A percentile compares a stretch with the other conserved stretches of the same genome.
Evolutionary conservation across 1,140 invertebrate species (phyloP).

Genomic region (Lethrus apterus): DNA sequence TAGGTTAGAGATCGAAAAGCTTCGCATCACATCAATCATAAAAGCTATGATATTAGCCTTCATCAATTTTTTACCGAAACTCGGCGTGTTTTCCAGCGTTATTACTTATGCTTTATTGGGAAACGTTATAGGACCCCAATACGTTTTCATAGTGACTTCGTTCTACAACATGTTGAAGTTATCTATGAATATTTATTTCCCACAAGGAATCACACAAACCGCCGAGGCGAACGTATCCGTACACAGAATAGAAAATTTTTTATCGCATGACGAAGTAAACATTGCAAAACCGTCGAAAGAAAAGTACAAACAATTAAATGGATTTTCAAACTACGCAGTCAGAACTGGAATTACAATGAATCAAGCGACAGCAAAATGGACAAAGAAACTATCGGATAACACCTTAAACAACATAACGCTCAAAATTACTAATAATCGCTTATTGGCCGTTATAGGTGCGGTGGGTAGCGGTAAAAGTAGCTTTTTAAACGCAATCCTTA

Average conservation of each 20-base stretch:
- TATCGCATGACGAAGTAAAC: conserved; percentile 23
- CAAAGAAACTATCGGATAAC: conserved; percentile 43
- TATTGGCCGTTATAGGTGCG: conserved; percentile 70
- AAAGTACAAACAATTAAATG: conserved; percentile 6
- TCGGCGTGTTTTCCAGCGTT: conserved; percentile 70
- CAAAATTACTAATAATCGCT: conserved; percentile 51
- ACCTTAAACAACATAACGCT: conserved; percentile 56
- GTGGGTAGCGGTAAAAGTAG: conserved; percentile 79
- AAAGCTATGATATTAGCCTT: conserved; percentile 64
- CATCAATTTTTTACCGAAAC: conserved; percentile 62
- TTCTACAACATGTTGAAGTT: conserved; percentile 63
- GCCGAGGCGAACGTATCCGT: conserved; percentile 62
- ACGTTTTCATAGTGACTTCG: conserved; percentile 66
- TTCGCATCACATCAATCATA: conserved; percentile 45
- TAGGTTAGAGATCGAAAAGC: conserved; percentile 32
- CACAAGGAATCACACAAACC: conserved; percentile 49
- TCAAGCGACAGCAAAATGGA: conserved; percentile 56
- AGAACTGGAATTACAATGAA: conserved; percentile 32
- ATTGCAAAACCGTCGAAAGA: conserved; percentile 8
- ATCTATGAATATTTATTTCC: conserved; percentile 66
- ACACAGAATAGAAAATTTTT: conserved; percentile 56
- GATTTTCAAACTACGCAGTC: not conserved
- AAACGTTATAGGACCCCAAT: conserved; percentile 58
- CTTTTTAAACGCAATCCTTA: conserved; percentile 69
- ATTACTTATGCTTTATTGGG: conserved; percentile 64